Conservation (phyloP, 2,113 vertebrate species). For the Perca schrenkii region DNA sequence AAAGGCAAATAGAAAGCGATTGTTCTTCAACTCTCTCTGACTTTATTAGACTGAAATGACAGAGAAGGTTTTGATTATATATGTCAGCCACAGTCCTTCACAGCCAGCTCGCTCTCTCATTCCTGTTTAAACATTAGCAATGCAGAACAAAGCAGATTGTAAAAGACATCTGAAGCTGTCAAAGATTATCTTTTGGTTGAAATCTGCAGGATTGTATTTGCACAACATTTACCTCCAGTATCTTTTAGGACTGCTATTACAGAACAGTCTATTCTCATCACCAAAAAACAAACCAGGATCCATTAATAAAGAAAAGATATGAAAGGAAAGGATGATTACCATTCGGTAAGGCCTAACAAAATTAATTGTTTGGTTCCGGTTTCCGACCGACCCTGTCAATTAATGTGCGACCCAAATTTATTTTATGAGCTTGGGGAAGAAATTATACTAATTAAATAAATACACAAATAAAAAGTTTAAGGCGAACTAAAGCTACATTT, state of each 20-base stretch:
- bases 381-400: too few species aligned
- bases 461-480: too few species aligned
- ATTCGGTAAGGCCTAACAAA: too few species aligned
- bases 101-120: neutral
- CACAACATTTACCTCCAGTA: slow-evolving; percentile 31
- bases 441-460: too few species aligned
- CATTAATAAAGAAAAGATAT: slow-evolving; percentile 1
- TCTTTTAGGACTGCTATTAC: slow-evolving; percentile 10
- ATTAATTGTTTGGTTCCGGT: too few species aligned
- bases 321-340: slow-evolving; percentile 14
- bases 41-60: slow-evolving; percentile 30
- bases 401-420: too few species aligned
- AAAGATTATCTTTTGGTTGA: slow-evolving; percentile 10
- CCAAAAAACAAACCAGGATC: neutral
- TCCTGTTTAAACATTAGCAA: slow-evolving; percentile 7
- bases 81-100: neutral
- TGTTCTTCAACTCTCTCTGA: neutral
- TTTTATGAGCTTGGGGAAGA: too few species aligned
- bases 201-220: slow-evolving; percentile 13
- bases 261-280: slow-evolving; percentile 27
- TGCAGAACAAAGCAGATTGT: slow-evolving; percentile 21
- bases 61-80: slow-evolving; percentile 33
- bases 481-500: too few species aligned
- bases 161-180: slow-evolving; percentile 8
- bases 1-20: slow-evolving; percentile 8